A percentile compares a stretch with the other conserved stretches of the same genome.
Conservation (phyloP, 2,888 invertebrate genomes). For the Perizoma affinitatum region DNA sequence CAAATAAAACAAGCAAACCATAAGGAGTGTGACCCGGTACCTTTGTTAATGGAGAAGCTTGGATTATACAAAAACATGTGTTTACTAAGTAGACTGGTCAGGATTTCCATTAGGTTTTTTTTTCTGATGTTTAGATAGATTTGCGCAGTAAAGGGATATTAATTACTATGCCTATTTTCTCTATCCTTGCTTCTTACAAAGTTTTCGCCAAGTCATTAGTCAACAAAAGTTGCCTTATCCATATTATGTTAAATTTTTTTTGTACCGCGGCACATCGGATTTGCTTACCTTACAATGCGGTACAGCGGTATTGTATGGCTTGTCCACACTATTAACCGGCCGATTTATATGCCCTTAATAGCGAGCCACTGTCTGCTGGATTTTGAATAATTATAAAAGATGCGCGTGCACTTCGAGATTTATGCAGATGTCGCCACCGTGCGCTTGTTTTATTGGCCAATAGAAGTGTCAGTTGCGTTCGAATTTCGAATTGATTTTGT, state of each 20-base stretch:
- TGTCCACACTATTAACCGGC: conserved; percentile 73
- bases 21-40: too few relatives aligned
- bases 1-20: too few relatives aligned
- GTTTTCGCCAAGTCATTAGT: too few relatives aligned
- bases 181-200: too few relatives aligned
- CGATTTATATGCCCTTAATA: conserved; percentile 74
- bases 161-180: too few relatives aligned
- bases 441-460: conserved; percentile 59
- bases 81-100: too few relatives aligned
- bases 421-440: conserved; percentile 57
- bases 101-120: too few relatives aligned
- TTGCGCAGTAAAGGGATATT: too few relatives aligned
- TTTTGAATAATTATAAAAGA: conserved; percentile 77
- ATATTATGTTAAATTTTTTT: conserved; percentile 32
- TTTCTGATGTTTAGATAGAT: too few relatives aligned
- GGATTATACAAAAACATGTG: too few relatives aligned
- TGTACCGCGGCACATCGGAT: conserved; percentile 45
- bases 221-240: conserved; percentile 4
- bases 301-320: conserved; percentile 67
- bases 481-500: conserved; percentile 47
- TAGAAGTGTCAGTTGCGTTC: conserved; percentile 55
- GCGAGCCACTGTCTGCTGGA: conserved; percentile 51
- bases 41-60: too few relatives aligned
- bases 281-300: conserved; percentile 49
- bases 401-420: conserved; percentile 56